Percentiles rank a stretch among this genome's conserved stretches.
Evolutionary conservation across 2,888 invertebrate species (phyloP).

Genomic region (Idaea straminata): DNA sequence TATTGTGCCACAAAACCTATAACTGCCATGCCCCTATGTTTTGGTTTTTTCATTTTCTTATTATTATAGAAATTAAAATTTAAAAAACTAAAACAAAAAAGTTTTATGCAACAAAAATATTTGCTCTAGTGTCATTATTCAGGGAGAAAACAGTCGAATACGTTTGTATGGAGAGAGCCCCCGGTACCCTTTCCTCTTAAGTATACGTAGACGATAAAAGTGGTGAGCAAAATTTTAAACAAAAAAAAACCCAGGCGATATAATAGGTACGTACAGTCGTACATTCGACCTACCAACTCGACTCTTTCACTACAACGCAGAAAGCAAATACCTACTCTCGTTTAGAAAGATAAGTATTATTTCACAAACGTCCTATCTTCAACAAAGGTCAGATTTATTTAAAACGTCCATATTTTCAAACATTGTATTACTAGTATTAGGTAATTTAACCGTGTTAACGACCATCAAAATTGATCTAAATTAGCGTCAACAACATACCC

Average conservation of each 20-base stretch:
- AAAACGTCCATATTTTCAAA: slow-evolving; percentile 8
- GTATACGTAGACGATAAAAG: too few relatives aligned
- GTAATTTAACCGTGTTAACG: slow-evolving; percentile 19
- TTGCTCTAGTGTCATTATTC: too few relatives aligned
- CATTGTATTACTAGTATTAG: slow-evolving; percentile 10
- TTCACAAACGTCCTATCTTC: slow-evolving; percentile 8
- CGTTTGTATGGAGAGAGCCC: too few relatives aligned
- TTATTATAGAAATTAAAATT: too few relatives aligned
- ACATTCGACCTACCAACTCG: not conserved
- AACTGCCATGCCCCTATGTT: too few relatives aligned
- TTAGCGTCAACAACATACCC: slow-evolving; percentile 33
- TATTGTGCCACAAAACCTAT: too few relatives aligned
- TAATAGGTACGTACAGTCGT: not conserved
- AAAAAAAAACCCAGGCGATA: slow-evolving; percentile 2
- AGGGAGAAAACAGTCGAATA: too few relatives aligned
- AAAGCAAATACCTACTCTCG: not conserved
- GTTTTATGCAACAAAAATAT: too few relatives aligned
- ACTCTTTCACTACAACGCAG: not conserved
- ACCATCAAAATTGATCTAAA: slow-evolving; percentile 49
- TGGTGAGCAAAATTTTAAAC: not conserved
- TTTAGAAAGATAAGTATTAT: not conserved
- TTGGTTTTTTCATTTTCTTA: too few relatives aligned
- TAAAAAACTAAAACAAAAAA: too few relatives aligned
- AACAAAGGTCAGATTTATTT: slow-evolving; percentile 20
- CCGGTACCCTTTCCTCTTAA: too few relatives aligned